These are phyloP conservation scores for Hippocampus abdominalis DNA, from an alignment of 2,113 vertebrate genomes.

Conservation along the genomic window DNA sequence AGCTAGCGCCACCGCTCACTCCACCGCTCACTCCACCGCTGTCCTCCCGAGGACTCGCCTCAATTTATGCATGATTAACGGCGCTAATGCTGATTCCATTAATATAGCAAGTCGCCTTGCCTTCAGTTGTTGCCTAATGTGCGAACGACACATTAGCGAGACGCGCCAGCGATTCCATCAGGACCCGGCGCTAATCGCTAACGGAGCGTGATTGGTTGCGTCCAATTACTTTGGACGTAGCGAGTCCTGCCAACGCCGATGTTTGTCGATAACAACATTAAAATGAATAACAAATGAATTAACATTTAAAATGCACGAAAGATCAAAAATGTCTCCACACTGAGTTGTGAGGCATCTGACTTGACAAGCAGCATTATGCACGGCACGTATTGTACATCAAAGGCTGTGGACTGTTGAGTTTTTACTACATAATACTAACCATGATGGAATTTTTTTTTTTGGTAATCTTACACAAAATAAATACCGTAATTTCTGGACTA, in stretches of 20 bases:
- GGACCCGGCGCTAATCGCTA: conserved; percentile 19
- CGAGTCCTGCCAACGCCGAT: not conserved
- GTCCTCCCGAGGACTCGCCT: conserved; percentile 53
- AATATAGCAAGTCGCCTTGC: conserved; percentile 60
- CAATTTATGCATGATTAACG: conserved; percentile 69
- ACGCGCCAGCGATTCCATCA: conserved; percentile 46
- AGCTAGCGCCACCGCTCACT: conserved; percentile 37
- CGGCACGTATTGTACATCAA: no score
- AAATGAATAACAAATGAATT: no score
- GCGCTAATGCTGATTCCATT: conserved; percentile 65
- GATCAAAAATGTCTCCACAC: no score
- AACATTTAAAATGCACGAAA: no score
- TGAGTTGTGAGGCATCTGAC: no score
- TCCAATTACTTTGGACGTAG: not conserved
- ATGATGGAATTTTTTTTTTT: no score
- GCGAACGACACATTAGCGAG: conserved; percentile 59
- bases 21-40: conserved; percentile 35
- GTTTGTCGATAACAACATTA: not conserved
- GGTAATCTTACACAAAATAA: no score
- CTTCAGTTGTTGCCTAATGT: conserved; percentile 53
- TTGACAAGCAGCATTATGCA: no score
- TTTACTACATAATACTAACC: no score
- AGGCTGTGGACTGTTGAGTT: no score
- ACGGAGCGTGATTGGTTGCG: not conserved
- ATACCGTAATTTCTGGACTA: no score